Conservation (phyloP, 2,113 vertebrate species). For the Grammomys dolichurus region DNA sequence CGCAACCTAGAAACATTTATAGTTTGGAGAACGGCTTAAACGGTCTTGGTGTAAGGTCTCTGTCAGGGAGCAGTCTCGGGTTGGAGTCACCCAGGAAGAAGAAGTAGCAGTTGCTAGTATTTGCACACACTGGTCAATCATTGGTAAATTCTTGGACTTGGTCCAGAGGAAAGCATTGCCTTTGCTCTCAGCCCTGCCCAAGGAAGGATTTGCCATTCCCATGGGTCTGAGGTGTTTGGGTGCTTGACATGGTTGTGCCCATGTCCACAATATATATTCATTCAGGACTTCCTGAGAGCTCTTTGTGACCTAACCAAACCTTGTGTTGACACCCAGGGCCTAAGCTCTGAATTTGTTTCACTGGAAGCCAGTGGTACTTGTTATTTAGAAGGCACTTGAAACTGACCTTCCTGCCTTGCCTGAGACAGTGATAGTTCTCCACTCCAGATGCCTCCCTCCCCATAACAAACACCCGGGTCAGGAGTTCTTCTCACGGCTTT, state of each 20-base stretch:
- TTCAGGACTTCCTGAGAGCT: neutral
- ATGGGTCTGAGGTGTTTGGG: neutral
- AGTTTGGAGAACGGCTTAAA: neutral
- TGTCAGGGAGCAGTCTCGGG: neutral
- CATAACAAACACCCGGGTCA: neutral
- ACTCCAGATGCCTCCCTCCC: neutral
- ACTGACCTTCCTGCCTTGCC: conserved; percentile 14
- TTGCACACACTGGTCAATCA: neutral
- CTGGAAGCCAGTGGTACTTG: neutral
- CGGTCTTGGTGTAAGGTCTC: neutral
- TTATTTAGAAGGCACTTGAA: conserved; percentile 17
- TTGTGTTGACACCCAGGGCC: neutral
- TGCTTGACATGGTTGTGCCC: neutral
- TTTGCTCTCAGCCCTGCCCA: neutral
- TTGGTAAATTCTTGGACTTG: neutral
- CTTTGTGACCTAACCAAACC: neutral
- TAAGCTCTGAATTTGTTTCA: neutral
- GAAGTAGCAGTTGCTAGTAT: neutral
- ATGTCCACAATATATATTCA: neutral
- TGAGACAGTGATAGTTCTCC: neutral
- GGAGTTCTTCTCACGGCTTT: neutral
- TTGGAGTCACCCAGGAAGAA: neutral
- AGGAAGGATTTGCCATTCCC: neutral
- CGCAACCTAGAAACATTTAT: neutral
- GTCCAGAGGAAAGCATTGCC: neutral